Percentiles rank a stretch among this genome's conserved stretches.
Conservation (phyloP, 2,113 vertebrate genomes). For the Dinomys branickii region DNA sequence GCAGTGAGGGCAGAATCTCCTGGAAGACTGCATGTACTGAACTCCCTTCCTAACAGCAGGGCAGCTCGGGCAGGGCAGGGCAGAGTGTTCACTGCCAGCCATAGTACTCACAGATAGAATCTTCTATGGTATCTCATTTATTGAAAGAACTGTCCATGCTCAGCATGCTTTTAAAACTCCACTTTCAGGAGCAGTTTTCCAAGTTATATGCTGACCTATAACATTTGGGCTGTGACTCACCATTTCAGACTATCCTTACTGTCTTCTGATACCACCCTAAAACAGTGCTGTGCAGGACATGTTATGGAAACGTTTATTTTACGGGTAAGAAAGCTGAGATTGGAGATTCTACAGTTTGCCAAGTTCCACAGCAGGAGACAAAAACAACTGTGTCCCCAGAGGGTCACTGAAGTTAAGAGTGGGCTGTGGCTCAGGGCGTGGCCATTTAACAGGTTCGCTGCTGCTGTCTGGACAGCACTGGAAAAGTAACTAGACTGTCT, state of each 20-base stretch:
- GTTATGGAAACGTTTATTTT: neutral
- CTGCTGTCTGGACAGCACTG: neutral
- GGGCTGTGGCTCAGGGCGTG: neutral
- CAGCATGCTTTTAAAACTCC: neutral
- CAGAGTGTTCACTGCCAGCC: accelerated
- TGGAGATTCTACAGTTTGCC: neutral
- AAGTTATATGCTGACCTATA: neutral
- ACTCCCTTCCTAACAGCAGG: neutral
- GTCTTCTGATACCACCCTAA: neutral
- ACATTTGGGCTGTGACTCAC: neutral
- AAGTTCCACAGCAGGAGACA: neutral
- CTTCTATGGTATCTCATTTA: neutral
- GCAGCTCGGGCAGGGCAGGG: too few species aligned
- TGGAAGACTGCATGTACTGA: accelerated
- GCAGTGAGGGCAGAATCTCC: too few species aligned
- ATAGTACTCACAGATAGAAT: neutral
- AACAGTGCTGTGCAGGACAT: neutral
- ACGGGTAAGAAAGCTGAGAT: neutral
- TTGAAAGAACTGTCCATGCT: neutral
- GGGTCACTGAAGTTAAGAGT: neutral
- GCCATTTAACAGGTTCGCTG: neutral
- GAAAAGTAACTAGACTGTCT: neutral
- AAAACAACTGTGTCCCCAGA: neutral
- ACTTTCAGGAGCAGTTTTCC: neutral
- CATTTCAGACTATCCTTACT: neutral